These are phyloP conservation scores for Chloromyia formosa DNA, from an alignment of 2,888 invertebrate genomes.

Conservation along the genomic window DNA sequence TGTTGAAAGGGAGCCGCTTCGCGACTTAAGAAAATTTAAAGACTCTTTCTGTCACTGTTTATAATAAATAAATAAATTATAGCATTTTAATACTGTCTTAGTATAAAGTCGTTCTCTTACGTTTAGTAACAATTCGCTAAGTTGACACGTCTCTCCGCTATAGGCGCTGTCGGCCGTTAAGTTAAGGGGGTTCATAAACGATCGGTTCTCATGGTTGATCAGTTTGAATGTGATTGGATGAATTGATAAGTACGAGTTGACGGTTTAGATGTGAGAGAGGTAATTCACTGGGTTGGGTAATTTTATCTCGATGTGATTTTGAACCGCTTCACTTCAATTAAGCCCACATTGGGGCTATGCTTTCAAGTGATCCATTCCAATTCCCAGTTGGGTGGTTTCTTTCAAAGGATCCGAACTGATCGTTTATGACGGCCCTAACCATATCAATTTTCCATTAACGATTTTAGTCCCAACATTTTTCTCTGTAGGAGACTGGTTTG, in stretches of 20 bases:
- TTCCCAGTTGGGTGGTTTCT: too few species aligned
- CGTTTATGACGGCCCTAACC: constrained; percentile 21
- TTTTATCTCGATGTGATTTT: too few species aligned
- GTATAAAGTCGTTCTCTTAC: constrained; percentile 41
- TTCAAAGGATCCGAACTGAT: background rate
- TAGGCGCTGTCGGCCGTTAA: background rate
- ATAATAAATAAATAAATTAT: constrained; percentile 48
- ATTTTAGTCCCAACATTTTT: constrained; percentile 22
- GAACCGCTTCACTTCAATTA: too few species aligned
- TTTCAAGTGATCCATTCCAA: background rate
- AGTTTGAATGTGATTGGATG: background rate
- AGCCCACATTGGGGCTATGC: too few species aligned
- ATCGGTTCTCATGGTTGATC: background rate
- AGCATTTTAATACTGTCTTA: constrained; percentile 48
- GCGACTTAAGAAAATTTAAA: constrained; percentile 34
- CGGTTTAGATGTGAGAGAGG: too few species aligned
- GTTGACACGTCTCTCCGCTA: constrained; percentile 18
- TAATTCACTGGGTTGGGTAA: too few species aligned
- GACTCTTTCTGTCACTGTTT: constrained; percentile 38
- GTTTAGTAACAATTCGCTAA: constrained; percentile 36
- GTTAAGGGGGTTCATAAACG: constrained; percentile 21
- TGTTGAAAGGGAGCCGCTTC: constrained; percentile 19
- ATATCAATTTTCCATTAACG: background rate
- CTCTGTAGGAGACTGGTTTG: constrained; percentile 36
- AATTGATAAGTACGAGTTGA: too few species aligned